These are phyloP conservation scores for Megatriorchis doriae DNA, from an alignment of 2,113 vertebrate genomes.

Conservation along the genomic window DNA sequence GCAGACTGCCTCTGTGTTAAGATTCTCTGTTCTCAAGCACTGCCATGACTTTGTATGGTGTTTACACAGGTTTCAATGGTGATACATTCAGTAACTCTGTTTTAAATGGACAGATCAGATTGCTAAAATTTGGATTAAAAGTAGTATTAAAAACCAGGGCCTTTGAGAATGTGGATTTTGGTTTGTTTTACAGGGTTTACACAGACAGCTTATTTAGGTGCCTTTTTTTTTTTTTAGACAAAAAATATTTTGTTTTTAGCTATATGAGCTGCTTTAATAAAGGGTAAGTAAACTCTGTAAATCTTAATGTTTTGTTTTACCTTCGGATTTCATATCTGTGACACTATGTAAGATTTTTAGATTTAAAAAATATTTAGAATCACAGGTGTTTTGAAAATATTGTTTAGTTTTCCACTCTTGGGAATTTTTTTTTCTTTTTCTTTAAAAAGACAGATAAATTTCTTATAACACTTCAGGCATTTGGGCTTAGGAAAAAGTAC, in stretches of 20 bases:
- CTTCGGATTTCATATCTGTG: background rate
- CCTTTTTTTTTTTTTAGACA: background rate
- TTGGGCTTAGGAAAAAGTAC: background rate
- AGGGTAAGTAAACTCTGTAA: background rate
- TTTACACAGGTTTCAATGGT: background rate
- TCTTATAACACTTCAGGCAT: background rate
- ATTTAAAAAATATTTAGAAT: background rate
- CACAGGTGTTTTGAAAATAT: background rate
- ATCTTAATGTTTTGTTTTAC: background rate
- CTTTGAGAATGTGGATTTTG: background rate
- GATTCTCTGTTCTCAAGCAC: background rate
- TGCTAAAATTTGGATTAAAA: background rate
- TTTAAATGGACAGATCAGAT: background rate
- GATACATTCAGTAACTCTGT: background rate
- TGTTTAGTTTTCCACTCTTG: background rate
- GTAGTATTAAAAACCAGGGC: background rate
- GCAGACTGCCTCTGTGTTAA: background rate
- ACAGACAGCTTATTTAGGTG: background rate
- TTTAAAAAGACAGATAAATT: background rate
- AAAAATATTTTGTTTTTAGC: background rate
- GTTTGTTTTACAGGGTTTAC: background rate
- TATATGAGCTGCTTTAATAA: background rate
- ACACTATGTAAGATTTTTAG: background rate
- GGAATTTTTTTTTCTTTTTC: no score
- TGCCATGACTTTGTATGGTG: background rate